phyloP scores from a whole-genome alignment of 2,888 invertebrate species.

The Drosophila anomalata region DNA sequence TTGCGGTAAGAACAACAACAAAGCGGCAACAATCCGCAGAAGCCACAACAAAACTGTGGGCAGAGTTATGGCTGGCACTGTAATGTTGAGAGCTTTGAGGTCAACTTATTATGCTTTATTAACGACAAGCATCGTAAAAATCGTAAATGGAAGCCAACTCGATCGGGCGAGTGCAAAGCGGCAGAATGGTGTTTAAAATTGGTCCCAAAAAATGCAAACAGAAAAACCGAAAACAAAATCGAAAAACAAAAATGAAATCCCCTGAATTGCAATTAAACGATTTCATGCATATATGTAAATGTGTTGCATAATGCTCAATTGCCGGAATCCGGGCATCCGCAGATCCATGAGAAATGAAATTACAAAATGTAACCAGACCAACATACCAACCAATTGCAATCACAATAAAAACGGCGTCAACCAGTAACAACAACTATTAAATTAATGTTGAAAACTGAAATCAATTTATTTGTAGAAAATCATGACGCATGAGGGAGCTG shows the following conservation, averaged over 20 bases:
- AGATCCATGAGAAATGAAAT: conserved; percentile 45
- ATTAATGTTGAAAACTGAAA: conserved; percentile 76
- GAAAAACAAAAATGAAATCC: conserved; percentile 42
- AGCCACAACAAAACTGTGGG: conserved; percentile 22
- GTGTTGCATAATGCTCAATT: conserved; percentile 42
- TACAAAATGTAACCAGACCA: conserved; percentile 44
- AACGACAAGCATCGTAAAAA: conserved; percentile 31
- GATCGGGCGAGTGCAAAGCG: conserved; percentile 8
- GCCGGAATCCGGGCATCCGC: conserved; percentile 33
- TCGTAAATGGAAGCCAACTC: conserved; percentile 14
- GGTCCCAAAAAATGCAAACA: conserved; percentile 62
- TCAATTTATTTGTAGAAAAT: conserved; percentile 75
- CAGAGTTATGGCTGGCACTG: conserved; percentile 23
- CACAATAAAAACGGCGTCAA: conserved; percentile 63
- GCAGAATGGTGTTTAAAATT: conserved; percentile 50
- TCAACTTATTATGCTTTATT: conserved; percentile 43
- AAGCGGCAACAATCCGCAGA: conserved; percentile 1
- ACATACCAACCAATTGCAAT: conserved; percentile 54
- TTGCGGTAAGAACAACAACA: conserved; percentile 20
- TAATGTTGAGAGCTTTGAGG: conserved; percentile 18
- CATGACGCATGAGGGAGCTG: conserved; percentile 36
- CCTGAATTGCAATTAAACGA: conserved; percentile 75
- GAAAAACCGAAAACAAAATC: conserved; percentile 27
- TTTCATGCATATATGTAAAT: conserved; percentile 50
- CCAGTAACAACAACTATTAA: conserved; percentile 61